Percentiles rank a stretch among this genome's conserved stretches.
Conservation (phyloP, 1,140 invertebrate species). For the Drosophila yakuba region DNA sequence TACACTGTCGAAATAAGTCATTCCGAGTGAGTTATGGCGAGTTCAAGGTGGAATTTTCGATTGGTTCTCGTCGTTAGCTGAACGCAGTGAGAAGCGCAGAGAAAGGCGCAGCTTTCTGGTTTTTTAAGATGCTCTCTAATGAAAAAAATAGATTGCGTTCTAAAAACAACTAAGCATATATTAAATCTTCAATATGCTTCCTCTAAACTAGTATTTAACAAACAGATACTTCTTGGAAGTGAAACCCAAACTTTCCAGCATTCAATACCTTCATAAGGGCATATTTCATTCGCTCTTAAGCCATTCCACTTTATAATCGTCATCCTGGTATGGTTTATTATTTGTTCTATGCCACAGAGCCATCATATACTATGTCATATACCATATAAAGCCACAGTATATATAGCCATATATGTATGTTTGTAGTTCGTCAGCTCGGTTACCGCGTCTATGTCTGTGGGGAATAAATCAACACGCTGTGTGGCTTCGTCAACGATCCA, state of each 20-base stretch:
- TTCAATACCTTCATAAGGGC: slow-evolving; percentile 39
- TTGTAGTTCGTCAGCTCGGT: slow-evolving; percentile 29
- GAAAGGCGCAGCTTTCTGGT: background rate
- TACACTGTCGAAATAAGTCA: slow-evolving; percentile 15
- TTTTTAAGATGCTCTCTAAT: background rate
- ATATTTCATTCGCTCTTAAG: slow-evolving; percentile 31
- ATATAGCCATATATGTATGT: slow-evolving; percentile 15
- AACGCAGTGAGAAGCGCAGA: background rate
- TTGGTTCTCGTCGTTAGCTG: background rate
- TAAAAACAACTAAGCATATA: no score
- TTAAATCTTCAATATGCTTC: no score
- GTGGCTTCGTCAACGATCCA: slow-evolving; percentile 84
- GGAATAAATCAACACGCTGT: slow-evolving; percentile 84
- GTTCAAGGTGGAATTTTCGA: background rate
- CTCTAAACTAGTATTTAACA: background rate
- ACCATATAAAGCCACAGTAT: slow-evolving; percentile 24
- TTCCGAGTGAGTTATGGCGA: slow-evolving; percentile 15
- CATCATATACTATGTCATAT: slow-evolving; percentile 34
- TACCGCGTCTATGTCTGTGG: slow-evolving; percentile 71
- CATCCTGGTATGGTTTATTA: slow-evolving; percentile 36
- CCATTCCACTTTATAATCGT: slow-evolving; percentile 27
- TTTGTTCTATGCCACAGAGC: slow-evolving; percentile 44
- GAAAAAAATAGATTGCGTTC: background rate
- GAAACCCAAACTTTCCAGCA: slow-evolving; percentile 25
- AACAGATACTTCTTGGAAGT: slow-evolving; percentile 8